Evolutionary conservation across 2,888 invertebrate genomes (phyloP).

Genomic region (Torymus texanus): DNA sequence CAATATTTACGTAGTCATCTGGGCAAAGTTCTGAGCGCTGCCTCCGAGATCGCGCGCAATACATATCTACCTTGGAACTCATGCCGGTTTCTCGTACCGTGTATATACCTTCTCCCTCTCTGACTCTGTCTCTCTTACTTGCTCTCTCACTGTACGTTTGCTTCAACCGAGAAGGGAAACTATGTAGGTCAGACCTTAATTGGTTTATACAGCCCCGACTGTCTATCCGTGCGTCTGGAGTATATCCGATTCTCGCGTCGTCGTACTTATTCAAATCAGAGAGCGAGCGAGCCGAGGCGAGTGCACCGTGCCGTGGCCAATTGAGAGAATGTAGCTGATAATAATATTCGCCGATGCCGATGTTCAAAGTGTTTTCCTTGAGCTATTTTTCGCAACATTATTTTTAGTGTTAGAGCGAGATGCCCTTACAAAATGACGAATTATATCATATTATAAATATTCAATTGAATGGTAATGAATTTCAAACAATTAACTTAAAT

Average conservation of each 20-base stretch:
- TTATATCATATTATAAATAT: no score
- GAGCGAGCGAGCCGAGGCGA: slow-evolving; percentile 33
- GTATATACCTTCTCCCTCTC: slow-evolving; percentile 2
- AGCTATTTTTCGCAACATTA: not conserved
- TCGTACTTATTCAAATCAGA: slow-evolving; percentile 58
- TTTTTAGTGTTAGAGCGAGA: not conserved
- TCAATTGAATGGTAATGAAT: no score
- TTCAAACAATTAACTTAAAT: no score
- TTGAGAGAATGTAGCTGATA: not conserved
- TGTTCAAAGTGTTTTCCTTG: not conserved
- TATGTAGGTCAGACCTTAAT: slow-evolving; percentile 66
- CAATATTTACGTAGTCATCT: slow-evolving; percentile 51
- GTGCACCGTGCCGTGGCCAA: not conserved
- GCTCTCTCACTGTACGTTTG: slow-evolving; percentile 7
- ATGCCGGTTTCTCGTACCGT: slow-evolving; percentile 9
- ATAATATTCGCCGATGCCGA: not conserved
- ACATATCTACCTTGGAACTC: slow-evolving; percentile 31
- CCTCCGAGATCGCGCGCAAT: not conserved
- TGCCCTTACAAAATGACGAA: no score
- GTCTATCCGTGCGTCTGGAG: slow-evolving; percentile 59
- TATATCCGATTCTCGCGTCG: slow-evolving; percentile 59
- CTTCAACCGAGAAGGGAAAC: slow-evolving; percentile 54
- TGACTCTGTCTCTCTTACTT: no score
- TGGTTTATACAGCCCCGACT: slow-evolving; percentile 61
- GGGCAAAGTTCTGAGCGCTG: slow-evolving; percentile 5